phyloP scores from a whole-genome alignment of 1,140 invertebrate genomes.

The Ridgeia piscesae region DNA sequence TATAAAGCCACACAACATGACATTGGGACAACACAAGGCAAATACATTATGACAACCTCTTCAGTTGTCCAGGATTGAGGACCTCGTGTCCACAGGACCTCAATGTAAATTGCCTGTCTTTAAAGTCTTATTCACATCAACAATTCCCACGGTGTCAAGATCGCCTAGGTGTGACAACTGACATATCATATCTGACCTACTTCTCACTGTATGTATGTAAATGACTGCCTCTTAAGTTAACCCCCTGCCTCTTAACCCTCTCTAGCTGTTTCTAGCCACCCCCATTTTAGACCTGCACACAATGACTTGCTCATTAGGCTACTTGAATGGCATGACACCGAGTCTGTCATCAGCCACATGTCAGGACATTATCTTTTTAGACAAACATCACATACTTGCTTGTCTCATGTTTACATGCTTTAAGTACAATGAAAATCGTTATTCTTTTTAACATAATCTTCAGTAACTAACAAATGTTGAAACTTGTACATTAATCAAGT shows the following conservation, averaged over 20 bases:
- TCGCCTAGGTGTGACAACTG: background rate
- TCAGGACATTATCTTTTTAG: background rate
- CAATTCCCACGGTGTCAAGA: background rate
- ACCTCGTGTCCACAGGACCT: background rate
- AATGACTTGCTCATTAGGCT: background rate
- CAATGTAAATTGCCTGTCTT: background rate
- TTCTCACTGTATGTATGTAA: background rate
- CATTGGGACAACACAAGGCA: background rate
- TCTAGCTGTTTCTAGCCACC: background rate
- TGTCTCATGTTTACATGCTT: background rate
- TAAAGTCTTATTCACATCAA: background rate
- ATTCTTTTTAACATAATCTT: background rate
- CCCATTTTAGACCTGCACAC: background rate
- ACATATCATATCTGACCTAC: background rate
- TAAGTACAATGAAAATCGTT: background rate
- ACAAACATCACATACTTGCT: background rate
- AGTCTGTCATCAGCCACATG: background rate
- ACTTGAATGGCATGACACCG: background rate
- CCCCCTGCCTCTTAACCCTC: no score
- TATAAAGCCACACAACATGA: background rate
- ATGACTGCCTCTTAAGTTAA: background rate
- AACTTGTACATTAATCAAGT: background rate
- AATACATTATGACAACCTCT: background rate
- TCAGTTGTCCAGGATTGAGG: background rate
- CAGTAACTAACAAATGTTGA: background rate